phyloP scores from a whole-genome alignment of 2,888 invertebrate species.

The Pyrgus malvae region DNA sequence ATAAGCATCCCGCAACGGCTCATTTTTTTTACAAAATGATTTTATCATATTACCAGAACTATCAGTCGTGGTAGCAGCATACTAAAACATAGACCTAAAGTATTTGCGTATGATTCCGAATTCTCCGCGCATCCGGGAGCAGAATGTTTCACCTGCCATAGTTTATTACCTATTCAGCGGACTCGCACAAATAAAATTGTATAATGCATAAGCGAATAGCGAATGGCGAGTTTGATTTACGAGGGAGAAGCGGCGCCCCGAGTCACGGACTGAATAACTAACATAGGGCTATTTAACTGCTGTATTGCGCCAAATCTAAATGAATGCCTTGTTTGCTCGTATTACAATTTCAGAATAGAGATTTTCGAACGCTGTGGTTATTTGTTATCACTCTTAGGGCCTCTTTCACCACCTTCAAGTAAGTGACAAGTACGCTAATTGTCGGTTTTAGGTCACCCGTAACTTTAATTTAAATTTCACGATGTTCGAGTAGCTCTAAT shows the following conservation, averaged over 20 bases:
- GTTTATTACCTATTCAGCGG: slow-evolving; percentile 81
- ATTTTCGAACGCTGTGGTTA: background rate
- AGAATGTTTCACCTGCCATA: slow-evolving; percentile 76
- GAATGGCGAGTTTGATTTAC: slow-evolving; percentile 81
- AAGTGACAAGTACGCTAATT: too few species aligned
- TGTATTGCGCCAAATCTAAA: slow-evolving; percentile 36
- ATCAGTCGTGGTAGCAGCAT: slow-evolving; percentile 22
- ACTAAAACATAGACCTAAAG: slow-evolving; percentile 34
- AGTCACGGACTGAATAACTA: slow-evolving; percentile 77
- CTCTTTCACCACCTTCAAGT: too few species aligned
- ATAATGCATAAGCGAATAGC: slow-evolving; percentile 82
- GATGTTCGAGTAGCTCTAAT: too few species aligned
- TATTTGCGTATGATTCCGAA: slow-evolving; percentile 70
- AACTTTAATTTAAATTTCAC: too few species aligned
- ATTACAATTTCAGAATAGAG: background rate
- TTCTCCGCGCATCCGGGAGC: slow-evolving; percentile 69
- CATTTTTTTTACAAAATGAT: too few species aligned
- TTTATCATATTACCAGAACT: background rate
- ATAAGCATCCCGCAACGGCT: too few species aligned
- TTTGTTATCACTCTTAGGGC: too few species aligned
- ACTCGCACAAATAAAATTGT: slow-evolving; percentile 82
- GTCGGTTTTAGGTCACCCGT: too few species aligned
- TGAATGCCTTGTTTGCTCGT: slow-evolving; percentile 24
- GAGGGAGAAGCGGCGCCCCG: slow-evolving; percentile 57
- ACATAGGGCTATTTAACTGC: slow-evolving; percentile 70